Base-by-base conservation (phyloP, 2,888 invertebrate species). In the Crocallis elinguaria region DNA sequence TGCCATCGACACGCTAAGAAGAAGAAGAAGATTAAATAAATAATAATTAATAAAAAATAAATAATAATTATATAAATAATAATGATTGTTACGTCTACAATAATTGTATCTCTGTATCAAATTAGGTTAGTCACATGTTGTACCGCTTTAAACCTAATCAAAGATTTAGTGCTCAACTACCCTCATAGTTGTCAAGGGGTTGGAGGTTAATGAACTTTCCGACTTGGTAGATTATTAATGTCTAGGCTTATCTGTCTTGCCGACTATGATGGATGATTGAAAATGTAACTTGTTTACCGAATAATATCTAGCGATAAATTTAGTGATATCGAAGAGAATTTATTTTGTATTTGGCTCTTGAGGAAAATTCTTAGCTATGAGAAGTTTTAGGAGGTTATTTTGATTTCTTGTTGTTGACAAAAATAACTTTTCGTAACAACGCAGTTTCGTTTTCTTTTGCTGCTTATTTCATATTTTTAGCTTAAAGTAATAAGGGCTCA, bases 231-330 rank as follows among this genome's bases (percentile, higher is more conserved):
- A 58, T 48, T 43, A 53, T 52, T 56, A 53, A 62, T 54, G 56
- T 57, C 30, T 46, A 49, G 23, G 42, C 54, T 43, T 55, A 60
- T 59, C 56, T 57, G 48, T 58, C 41, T 43, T 44, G 27, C 38
- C 37, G 35, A 21, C 37, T 46, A 51, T 63, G 63, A 63, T 63
- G 57, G 60, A 60, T 63, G 63, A 57, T 55, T 58, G 48, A 19
- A 48, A 60, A 52, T 36, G 43, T 58, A 56, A 58, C 63, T 60
- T 63, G 58, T 57, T 58, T 63, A 54, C 48, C 33, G 33, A 58
- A 63, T 54, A 57, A 49, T 52, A 49, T 57, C 56, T 38, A 19
- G 27, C 45, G 56, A 52, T 54, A 56, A 63, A 57, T 48, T 56
- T 19, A 46, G 39, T 49, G 44, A 50, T 51, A 37, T 23, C 11